These are phyloP conservation scores for Pemphredon lugubris DNA, from an alignment of 2,888 invertebrate species.

Conservation along the genomic window DNA sequence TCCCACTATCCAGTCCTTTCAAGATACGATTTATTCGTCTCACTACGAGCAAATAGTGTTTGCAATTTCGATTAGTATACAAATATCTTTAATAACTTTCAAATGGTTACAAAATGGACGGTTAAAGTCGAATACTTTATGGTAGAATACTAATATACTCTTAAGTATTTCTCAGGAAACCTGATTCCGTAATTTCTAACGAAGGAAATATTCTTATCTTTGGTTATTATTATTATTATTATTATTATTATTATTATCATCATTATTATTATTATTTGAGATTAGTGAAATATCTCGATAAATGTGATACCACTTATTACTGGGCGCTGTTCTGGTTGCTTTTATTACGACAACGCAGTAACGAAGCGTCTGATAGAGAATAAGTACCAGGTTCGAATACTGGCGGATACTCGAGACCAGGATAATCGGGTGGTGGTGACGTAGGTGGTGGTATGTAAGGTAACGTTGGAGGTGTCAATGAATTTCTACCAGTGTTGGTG, in stretches of 20 bases:
- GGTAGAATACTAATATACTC: constrained; percentile 32
- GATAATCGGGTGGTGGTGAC: constrained; percentile 85
- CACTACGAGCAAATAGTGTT: constrained; percentile 10
- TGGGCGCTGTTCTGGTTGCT: constrained; percentile 58
- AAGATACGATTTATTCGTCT: constrained; percentile 20
- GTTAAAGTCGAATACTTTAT: constrained; percentile 54
- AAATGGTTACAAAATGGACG: constrained; percentile 42
- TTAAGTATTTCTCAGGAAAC: constrained; percentile 25
- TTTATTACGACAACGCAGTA: constrained; percentile 72
- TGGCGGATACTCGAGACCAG: constrained; percentile 92
- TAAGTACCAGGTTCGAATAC: constrained; percentile 93
- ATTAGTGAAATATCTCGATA: constrained; percentile 11
- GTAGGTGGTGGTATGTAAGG: constrained; percentile 77
- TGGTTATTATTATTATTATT: constrained; percentile 57
- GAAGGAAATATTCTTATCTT: constrained; percentile 51
- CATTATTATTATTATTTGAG: too few species aligned
- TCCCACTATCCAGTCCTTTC: constrained; percentile 20
- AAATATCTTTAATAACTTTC: constrained; percentile 29
- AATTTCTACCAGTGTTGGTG: constrained; percentile 65
- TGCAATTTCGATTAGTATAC: constrained; percentile 28
- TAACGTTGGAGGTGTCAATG: constrained; percentile 72
- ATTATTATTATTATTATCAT: too few species aligned
- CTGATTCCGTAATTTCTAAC: constrained; percentile 22
- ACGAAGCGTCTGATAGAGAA: constrained; percentile 84
- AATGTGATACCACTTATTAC: constrained; percentile 28